Base-by-base conservation (phyloP, 2,888 invertebrate genomes). In the Vandiemenella viatica region DNA sequence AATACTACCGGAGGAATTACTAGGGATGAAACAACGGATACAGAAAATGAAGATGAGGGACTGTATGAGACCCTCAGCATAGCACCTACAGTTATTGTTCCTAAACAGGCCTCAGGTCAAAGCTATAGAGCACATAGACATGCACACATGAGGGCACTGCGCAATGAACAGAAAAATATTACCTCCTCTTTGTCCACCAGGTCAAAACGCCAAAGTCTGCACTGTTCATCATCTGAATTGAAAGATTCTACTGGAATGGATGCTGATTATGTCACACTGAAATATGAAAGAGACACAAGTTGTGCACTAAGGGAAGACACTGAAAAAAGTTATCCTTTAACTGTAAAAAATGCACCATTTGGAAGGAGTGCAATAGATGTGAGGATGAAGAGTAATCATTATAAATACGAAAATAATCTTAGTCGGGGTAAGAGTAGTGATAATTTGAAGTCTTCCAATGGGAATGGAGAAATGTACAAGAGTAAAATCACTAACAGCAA, bases 21-120 rank as follows among this genome's bases (percentile, higher is more conserved):
- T 5, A 48, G 44, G 3, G 56, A 60, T 32, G 59, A 60, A 43
- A 60, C 60, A 5, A 59, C 60, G 5, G 59, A 59, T 48, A 59
- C 59, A 5, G 60, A 62, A 40, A 57, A 57, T 32, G 60, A 60
- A 21, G 58, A 59, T 40, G 52, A 52, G 17, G 50, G 50, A 5
- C 13, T 50, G 48, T 53, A 55, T 19, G 52, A 54, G 37, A 51
- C 51, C 1, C 20, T 49, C n/a, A 37, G 32, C 10, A 23, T 45
- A 10, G 8, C 48, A 10, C n/a, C 46, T 7, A 10, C 49, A 18
- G 17, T 20, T 38, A 32, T 50, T 16, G 37, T n/a, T 4, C 10
- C 43, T 4, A 26, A 21, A 8, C 23, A 20, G 7, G 13, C 26
- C 6, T 42, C 48, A 3, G 46, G 48, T 10, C 43, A 49, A 19